Evolutionary conservation across 2,797 vertebrate species (phyloP).

Genomic region (Falco cherrug): DNA sequence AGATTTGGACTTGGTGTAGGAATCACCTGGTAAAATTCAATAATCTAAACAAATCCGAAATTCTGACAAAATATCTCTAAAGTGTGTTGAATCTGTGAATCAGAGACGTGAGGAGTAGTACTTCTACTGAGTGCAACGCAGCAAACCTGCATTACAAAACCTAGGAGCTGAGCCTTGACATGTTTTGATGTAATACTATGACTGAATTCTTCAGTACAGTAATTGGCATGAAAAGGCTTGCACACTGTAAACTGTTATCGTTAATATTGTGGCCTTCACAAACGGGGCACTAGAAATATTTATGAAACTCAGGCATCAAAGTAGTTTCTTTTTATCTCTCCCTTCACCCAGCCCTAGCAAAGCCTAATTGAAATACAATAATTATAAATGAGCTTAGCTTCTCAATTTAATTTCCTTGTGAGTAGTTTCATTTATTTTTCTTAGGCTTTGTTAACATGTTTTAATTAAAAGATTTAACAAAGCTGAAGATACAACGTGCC

Average conservation of each 20-base stretch:
- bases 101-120: not conserved
- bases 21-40: not conserved
- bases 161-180: not conserved
- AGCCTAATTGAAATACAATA: constrained; percentile 83
- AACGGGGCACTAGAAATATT: constrained; percentile 69
- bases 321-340: constrained; percentile 75
- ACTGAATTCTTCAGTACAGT: not conserved
- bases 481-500: constrained; percentile 69
- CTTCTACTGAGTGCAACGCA: not conserved
- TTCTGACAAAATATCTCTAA: not conserved
- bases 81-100: not conserved
- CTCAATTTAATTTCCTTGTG: constrained; percentile 79
- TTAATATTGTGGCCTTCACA: constrained; percentile 48
- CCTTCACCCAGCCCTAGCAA: constrained; percentile 67
- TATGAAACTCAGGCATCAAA: constrained; percentile 66
- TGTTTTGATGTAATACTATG: not conserved
- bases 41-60: not conserved
- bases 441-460: constrained; percentile 78
- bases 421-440: constrained; percentile 79
- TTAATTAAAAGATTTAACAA: constrained; percentile 82
- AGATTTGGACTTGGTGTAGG: not conserved
- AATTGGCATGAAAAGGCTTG: constrained; percentile 30
- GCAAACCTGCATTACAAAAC: not conserved
- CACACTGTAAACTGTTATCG: constrained; percentile 17
- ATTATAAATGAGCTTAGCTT: constrained; percentile 82